Conservation (phyloP, 2,113 vertebrate species). For the Pseudorhombus dupliciocellatus region DNA sequence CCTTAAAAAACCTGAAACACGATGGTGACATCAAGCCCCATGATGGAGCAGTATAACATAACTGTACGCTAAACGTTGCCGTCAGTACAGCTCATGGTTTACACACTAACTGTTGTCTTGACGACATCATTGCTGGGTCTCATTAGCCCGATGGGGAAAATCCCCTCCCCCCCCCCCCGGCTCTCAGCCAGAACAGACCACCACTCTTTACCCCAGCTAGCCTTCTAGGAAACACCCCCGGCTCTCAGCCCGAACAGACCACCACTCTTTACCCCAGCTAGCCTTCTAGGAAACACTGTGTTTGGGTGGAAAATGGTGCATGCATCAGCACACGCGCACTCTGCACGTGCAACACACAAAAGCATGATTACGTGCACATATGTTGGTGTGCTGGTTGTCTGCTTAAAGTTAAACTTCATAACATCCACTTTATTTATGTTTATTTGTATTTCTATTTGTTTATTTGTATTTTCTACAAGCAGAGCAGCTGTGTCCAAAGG, state of each 20-base stretch:
- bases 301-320: slow-evolving; percentile 47
- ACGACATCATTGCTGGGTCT: slow-evolving; percentile 72
- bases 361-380: neutral
- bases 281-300: slow-evolving; percentile 64
- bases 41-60: neutral
- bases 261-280: slow-evolving; percentile 41
- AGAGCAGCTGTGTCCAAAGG: slow-evolving; percentile 50
- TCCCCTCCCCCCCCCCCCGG: slow-evolving; percentile 27
- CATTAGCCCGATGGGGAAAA: slow-evolving; percentile 71
- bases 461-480: neutral
- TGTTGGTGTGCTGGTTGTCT: neutral
- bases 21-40: neutral
- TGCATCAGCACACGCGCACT: slow-evolving; percentile 6
- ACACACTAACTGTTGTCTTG: slow-evolving; percentile 64
- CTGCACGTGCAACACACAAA: neutral
- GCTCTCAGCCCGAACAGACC: slow-evolving; percentile 61
- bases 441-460: slow-evolving; percentile 1
- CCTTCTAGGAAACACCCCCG: slow-evolving; percentile 59
- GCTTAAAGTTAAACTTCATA: neutral
- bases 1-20: slow-evolving; percentile 4
- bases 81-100: slow-evolving; percentile 42
- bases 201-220: slow-evolving; percentile 39
- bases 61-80: slow-evolving; percentile 4
- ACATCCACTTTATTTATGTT: slow-evolving; percentile 3
- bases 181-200: slow-evolving; percentile 62